Conservation (phyloP, 1,140 invertebrate genomes). For the Trypoxylus dichotomus region DNA sequence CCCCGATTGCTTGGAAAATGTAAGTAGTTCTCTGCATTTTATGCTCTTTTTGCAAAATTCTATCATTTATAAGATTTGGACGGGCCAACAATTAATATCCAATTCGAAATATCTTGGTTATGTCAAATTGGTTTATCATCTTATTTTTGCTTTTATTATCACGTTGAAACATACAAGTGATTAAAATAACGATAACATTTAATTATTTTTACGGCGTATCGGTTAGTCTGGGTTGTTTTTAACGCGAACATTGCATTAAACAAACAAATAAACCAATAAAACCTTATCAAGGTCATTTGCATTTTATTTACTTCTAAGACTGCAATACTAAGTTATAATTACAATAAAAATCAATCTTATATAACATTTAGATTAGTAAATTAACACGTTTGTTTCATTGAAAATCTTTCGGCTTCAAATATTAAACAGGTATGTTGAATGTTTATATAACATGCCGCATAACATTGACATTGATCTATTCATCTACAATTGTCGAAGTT, state of each 20-base stretch:
- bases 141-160: neutral
- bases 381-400: neutral
- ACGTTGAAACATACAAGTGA: neutral
- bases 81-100: neutral
- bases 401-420: neutral
- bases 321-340: neutral
- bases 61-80: neutral
- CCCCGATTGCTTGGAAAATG: neutral
- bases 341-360: too few relatives aligned
- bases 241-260: neutral
- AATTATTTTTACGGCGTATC: neutral
- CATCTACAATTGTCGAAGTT: neutral
- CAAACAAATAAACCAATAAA: neutral
- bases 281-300: neutral
- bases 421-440: neutral
- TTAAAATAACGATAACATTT: neutral
- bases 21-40: neutral
- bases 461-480: neutral
- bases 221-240: neutral
- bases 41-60: neutral
- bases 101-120: neutral
- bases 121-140: neutral
- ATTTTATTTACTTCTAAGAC: neutral
- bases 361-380: neutral
- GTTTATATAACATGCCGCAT: neutral